Evolutionary conservation across 64 coral and sea anemone species (phyloP).

Genomic region (Montipora efflorescens): DNA sequence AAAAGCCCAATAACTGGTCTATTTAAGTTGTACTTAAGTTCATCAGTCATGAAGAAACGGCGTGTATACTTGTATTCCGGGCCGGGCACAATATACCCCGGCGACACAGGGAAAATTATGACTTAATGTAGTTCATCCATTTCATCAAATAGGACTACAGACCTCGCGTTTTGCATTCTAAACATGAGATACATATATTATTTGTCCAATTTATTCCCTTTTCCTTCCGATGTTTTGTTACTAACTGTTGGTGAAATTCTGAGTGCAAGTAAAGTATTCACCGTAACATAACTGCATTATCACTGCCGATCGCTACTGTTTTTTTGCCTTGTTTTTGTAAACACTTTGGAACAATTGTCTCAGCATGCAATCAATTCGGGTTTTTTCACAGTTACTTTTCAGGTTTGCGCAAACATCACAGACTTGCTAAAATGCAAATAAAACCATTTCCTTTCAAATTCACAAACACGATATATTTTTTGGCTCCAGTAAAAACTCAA

Average conservation of each 20-base stretch:
- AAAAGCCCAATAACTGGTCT: background rate
- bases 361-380: background rate
- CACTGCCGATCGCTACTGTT: background rate
- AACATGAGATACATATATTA: conserved; percentile 19
- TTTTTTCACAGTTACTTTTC: background rate
- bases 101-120: background rate
- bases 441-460: background rate
- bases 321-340: conserved; percentile 5
- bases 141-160: background rate
- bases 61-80: too few species aligned
- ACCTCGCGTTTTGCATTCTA: background rate
- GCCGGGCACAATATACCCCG: too few species aligned
- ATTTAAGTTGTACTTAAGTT: background rate
- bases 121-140: background rate
- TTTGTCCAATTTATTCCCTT: background rate
- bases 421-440: conserved; percentile 14
- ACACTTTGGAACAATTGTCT: conserved; percentile 6
- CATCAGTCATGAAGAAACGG: background rate
- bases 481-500: background rate
- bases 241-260: background rate
- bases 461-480: background rate
- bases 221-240: conserved; percentile 39
- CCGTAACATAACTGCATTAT: background rate
- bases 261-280: background rate
- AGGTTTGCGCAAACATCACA: background rate